Conservation (phyloP, 2,888 invertebrate genomes). For the Spialia ferax region DNA sequence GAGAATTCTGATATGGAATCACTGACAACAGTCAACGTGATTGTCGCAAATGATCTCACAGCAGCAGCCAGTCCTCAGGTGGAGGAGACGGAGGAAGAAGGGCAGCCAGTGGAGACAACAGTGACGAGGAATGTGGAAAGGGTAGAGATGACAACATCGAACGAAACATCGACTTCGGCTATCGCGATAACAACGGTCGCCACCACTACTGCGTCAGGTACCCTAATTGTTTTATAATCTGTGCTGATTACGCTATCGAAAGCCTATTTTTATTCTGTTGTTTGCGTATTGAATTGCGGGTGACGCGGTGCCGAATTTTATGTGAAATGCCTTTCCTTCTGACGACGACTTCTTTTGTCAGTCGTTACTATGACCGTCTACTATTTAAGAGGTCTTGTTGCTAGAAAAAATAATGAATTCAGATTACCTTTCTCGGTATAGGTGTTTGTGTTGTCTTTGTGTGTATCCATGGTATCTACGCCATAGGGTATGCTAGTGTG, state of each 20-base stretch:
- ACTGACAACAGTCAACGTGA: constrained; percentile 80
- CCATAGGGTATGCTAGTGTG: too few relatives aligned
- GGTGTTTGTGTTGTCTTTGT: too few relatives aligned
- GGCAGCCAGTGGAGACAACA: constrained; percentile 50
- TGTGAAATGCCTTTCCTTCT: too few relatives aligned
- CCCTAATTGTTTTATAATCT: constrained; percentile 52
- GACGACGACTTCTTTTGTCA: too few relatives aligned
- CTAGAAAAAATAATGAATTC: too few relatives aligned
- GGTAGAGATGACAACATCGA: constrained; percentile 67
- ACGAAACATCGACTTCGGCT: constrained; percentile 58
- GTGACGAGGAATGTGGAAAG: constrained; percentile 64
- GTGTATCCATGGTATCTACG: too few relatives aligned
- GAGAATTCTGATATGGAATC: constrained; percentile 77
- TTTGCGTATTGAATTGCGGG: not conserved
- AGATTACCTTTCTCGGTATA: too few relatives aligned
- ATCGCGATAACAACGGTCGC: constrained; percentile 67
- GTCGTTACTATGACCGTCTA: too few relatives aligned
- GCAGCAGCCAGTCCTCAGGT: constrained; percentile 64
- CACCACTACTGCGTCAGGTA: constrained; percentile 80
- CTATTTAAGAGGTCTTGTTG: too few relatives aligned
- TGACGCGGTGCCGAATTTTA: too few relatives aligned
- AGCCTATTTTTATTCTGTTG: too few relatives aligned
- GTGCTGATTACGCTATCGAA: not conserved
- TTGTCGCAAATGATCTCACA: constrained; percentile 75
- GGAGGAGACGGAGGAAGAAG: constrained; percentile 59